Evolutionary conservation across 2,113 vertebrate species (phyloP), one percentile per base, ranked within the genome.

Genomic region (Pelvicachromis taeniatus): DNA sequence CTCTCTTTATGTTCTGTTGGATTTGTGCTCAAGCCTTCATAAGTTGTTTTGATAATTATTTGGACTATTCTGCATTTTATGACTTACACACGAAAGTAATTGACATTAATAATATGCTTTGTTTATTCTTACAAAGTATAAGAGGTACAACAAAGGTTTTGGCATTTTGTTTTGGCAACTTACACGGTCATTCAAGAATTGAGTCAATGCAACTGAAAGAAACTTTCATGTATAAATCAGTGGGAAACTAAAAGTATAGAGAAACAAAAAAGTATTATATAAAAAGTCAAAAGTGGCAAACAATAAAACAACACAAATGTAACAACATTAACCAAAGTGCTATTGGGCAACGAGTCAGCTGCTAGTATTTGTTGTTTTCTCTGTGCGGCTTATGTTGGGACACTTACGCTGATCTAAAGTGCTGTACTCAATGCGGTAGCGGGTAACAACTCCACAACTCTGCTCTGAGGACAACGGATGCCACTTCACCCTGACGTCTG

Each of bases 371-470:
- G 11, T 50, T 8, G 3, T 12, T 55, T 21, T 70, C 7, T 59
- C 26, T 55, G 17, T 42, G 48, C 7, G 13, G 29, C 38, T 73
- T 10, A 1, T 16, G 13, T 13, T 6, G 68, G 63, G 5, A 58
- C n/a, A 78, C 97, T 96, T 94, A 99, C 98, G 95, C 92, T 98
- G 97, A 89, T 97, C 97, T 91, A 97, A 93, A 17, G 96, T 91
- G 92, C 96, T 94, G 81, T 98, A 98, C 84, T 99, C 98, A 0
- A 99, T 97, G 94, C 97, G 98, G 94, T 99, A 99, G 89, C 97
- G 96, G 1, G 95, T 97, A 90, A 99, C 96, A 77, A 96, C 96
- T 87, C 98, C 98, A 0, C 98, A 95, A 86, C 97, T 99, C 89
- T 97, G 94, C 94, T 97, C 96, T 0, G 95, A 94, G 73, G 97